Conservation (phyloP, 2,888 invertebrate genomes). For the Agrochola lychnidis region DNA sequence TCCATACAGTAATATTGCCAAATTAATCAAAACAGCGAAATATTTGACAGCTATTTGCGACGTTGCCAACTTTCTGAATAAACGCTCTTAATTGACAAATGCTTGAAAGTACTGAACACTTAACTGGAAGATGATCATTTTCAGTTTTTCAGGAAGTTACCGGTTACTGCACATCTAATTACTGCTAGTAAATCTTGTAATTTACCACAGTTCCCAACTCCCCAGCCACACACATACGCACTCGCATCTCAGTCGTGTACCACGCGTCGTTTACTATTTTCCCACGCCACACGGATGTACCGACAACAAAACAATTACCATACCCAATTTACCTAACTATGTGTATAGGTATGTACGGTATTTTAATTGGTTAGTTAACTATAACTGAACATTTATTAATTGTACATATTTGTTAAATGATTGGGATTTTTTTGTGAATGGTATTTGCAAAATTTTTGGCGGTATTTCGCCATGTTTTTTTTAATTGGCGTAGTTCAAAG, state of each 20-base stretch:
- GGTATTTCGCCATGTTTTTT: constrained; percentile 8
- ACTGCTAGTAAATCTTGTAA: not conserved
- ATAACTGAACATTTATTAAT: constrained; percentile 36
- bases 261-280: constrained; percentile 76
- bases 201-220: not conserved
- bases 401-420: constrained; percentile 23
- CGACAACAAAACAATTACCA: constrained; percentile 66
- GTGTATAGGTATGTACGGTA: constrained; percentile 57
- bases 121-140: no score
- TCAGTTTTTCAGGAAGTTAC: no score
- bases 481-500: constrained; percentile 8
- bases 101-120: no score
- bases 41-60: no score
- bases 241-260: constrained; percentile 62
- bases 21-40: no score
- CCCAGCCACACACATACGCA: constrained; percentile 45
- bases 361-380: constrained; percentile 57
- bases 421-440: constrained; percentile 28
- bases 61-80: no score
- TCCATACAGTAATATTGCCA: no score
- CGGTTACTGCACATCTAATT: not conserved
- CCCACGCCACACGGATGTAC: constrained; percentile 71
- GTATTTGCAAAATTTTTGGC: constrained; percentile 36
- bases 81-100: no score
- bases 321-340: constrained; percentile 58